Evolutionary conservation across 2,888 invertebrate species (phyloP).

Genomic region (Ormyrus pomaceus): DNA sequence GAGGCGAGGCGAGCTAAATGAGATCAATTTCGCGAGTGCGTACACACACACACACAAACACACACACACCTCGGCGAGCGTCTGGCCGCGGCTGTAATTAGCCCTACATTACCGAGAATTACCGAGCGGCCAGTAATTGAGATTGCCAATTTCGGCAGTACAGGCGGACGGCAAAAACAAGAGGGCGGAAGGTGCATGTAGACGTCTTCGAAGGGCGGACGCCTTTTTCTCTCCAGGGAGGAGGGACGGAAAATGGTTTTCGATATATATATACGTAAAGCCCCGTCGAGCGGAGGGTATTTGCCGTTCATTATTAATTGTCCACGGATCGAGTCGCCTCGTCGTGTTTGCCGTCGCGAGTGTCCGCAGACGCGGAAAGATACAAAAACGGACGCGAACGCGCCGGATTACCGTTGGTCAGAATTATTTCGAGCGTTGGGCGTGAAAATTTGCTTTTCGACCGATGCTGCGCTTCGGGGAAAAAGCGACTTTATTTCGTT

Average conservation of each 20-base stretch:
- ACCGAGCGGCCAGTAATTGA: slow-evolving; percentile 42
- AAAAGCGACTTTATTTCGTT: too few species aligned
- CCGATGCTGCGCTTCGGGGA: too few species aligned
- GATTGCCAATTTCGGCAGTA: slow-evolving; percentile 50
- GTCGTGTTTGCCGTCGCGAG: too few species aligned
- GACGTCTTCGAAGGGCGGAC: neutral
- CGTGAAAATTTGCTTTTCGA: too few species aligned
- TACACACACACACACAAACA: neutral
- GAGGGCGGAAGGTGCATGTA: slow-evolving; percentile 1
- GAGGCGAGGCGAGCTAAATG: slow-evolving; percentile 1
- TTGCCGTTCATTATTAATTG: slow-evolving; percentile 65
- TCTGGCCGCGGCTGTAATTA: slow-evolving; percentile 25
- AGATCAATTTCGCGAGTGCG: slow-evolving; percentile 26
- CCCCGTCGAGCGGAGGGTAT: slow-evolving; percentile 47
- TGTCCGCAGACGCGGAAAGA: too few species aligned
- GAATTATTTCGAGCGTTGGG: too few species aligned
- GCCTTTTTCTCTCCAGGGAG: slow-evolving; percentile 36
- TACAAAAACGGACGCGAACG: too few species aligned
- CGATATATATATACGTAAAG: slow-evolving; percentile 42
- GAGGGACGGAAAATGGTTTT: slow-evolving; percentile 33
- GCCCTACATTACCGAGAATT: slow-evolving; percentile 41
- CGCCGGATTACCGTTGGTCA: too few species aligned
- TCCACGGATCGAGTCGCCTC: neutral
- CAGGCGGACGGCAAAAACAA: slow-evolving; percentile 6
- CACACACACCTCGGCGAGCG: slow-evolving; percentile 6